Conservation (phyloP, 2,888 invertebrate genomes). For the Rhaphigaster nebulosa region DNA sequence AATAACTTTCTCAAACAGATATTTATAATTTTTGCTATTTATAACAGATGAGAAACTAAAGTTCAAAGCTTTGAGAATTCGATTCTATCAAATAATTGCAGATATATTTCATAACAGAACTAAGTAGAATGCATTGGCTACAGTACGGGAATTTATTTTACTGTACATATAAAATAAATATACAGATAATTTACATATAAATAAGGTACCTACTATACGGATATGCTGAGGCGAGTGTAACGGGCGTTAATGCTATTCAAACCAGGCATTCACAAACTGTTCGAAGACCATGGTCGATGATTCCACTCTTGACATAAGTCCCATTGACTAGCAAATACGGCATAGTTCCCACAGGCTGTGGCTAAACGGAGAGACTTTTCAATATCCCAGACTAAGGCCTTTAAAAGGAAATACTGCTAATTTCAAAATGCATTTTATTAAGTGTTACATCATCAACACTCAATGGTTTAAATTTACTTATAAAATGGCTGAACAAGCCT, state of each 20-base stretch:
- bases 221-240: neutral
- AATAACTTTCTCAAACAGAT: too few species aligned
- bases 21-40: too few species aligned
- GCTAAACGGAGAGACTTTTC: neutral
- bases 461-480: neutral
- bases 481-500: too few species aligned
- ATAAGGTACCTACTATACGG: neutral
- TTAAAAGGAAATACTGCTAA: neutral
- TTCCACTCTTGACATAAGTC: neutral
- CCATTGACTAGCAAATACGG: constrained; percentile 6
- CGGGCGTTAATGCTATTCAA: constrained; percentile 8
- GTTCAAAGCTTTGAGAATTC: too few species aligned
- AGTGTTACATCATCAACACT: neutral
- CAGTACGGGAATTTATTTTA: neutral
- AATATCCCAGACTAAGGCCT: too few species aligned
- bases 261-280: constrained; percentile 23
- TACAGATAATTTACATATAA: neutral
- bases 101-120: neutral
- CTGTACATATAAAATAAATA: neutral
- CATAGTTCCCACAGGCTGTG: neutral
- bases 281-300: neutral
- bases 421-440: neutral
- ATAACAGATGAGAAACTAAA: too few species aligned
- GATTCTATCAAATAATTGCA: neutral
- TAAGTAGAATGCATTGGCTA: neutral